phyloP scores from a whole-genome alignment of 2,888 invertebrate genomes.

The Cerastis rubricosa region DNA sequence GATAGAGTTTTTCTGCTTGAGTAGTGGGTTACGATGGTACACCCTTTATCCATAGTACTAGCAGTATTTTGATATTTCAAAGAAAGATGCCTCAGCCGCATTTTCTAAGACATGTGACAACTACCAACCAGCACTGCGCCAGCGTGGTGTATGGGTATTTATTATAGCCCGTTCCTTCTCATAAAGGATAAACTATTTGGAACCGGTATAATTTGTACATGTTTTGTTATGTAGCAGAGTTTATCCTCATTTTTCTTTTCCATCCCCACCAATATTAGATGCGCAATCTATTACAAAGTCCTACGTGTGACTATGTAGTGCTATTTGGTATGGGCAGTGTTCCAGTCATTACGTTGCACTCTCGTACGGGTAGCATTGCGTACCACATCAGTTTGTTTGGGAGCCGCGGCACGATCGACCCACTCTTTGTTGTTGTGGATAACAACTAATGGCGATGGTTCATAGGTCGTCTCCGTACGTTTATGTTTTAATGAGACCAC shows the following conservation, averaged over 20 bases:
- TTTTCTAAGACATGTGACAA: not conserved
- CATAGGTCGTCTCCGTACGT: constrained; percentile 40
- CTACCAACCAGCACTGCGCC: not conserved
- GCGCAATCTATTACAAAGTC: constrained; percentile 36
- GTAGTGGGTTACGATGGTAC: not conserved
- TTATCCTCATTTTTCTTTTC: not conserved
- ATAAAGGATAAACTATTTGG: not conserved
- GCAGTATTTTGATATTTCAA: not conserved
- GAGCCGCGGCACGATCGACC: constrained; percentile 62
- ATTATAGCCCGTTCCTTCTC: not conserved
- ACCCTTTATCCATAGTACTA: not conserved
- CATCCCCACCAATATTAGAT: constrained; percentile 13
- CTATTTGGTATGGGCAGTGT: constrained; percentile 46
- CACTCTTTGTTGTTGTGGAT: constrained; percentile 43
- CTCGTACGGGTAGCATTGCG: constrained; percentile 30
- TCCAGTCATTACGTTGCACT: constrained; percentile 43
- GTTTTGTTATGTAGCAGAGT: not conserved
- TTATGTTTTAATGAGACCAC: constrained; percentile 41
- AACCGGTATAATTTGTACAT: not conserved
- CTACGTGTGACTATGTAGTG: constrained; percentile 44
- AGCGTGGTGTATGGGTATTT: not conserved
- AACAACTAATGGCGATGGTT: constrained; percentile 50
- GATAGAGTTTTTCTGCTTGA: not conserved
- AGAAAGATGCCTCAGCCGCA: not conserved
- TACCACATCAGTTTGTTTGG: constrained; percentile 48